Base-by-base conservation (phyloP, 2,888 invertebrate species). In the Drosophila kambysellisi region DNA sequence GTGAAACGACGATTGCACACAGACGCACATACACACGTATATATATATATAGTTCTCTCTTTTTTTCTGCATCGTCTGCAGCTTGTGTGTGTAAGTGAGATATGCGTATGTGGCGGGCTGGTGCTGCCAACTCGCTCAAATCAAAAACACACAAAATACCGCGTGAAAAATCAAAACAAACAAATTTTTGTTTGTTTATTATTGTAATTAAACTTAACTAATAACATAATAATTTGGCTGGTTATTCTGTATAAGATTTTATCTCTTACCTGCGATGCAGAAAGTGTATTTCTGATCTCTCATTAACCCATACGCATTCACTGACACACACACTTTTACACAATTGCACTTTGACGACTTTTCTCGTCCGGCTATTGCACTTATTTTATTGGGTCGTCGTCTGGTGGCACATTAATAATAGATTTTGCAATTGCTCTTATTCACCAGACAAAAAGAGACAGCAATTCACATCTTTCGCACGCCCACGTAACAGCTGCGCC, bases 1-100 rank as follows among this genome's bases (percentile, higher is more conserved):
- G 70, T 75, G 70, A 70, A 75, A 68, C 82, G 70, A 79, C 81
- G 77, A 70, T 60, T 81, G 69, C 81, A 43, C 66, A 81, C 77
- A 70, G 78, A 70, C 30, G 37, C 58, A 62, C 52, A 32, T 37
- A 46, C 46, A 70, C 69, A 81, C 51, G 25, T 25, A 58, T 58
- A 71, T 81, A 78, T 74, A 60, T 67, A 73, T 79, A 76, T 73
- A 64, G 67, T 70, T 76, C 83, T 86, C 83, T 84, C 80, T 88
- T 79, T 84, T 82, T 73, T 79, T 76, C 73, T 57, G 56, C 56
- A 51, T 56, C 50, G 51, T 70, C 51, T 41, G 77, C 73, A 76
- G 61, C 17, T 81, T 78, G 70, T 20, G 53, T 83, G 83, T 83
- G 89, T 87, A 88, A 85, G 88, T 84, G 85, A 89, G 85, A 88